A percentile compares a stretch with the other conserved stretches of the same genome.
phyloP scores from a whole-genome alignment of 1,140 invertebrate genomes.

The Drosophila guanche region DNA sequence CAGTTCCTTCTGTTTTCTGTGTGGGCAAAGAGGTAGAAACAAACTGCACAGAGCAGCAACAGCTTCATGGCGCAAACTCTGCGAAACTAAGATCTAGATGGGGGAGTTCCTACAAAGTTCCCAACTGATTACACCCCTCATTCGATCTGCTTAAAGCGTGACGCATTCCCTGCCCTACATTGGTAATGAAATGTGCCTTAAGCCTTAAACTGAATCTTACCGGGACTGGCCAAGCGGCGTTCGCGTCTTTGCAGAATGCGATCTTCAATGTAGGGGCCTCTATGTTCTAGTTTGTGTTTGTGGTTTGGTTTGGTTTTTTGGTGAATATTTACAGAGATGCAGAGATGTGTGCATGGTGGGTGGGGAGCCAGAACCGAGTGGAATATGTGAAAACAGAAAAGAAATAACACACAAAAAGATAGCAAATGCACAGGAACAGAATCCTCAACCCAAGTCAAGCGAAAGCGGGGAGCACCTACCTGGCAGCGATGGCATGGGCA shows the following conservation, averaged over 20 bases:
- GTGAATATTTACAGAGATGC: conserved; percentile 53
- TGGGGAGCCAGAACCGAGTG: conserved; percentile 38
- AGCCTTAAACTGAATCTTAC: conserved; percentile 55
- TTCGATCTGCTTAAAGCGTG: not conserved
- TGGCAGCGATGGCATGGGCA: conserved; percentile 63
- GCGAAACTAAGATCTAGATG: not conserved
- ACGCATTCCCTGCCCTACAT: not conserved
- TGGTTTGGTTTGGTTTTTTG: not conserved
- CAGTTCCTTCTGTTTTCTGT: not conserved
- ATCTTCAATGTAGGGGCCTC: conserved; percentile 80
- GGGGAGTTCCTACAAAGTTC: not conserved
- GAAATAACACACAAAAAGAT: conserved; percentile 39
- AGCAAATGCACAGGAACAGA: conserved; percentile 11
- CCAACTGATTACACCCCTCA: no score
- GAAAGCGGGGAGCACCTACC: conserved; percentile 56
- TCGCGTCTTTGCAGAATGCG: conserved; percentile 81
- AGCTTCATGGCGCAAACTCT: not conserved
- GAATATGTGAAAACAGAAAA: conserved; percentile 43
- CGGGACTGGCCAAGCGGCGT: conserved; percentile 78
- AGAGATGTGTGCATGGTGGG: conserved; percentile 2
- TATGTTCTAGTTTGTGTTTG: conserved; percentile 61
- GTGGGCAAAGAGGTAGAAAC: not conserved
- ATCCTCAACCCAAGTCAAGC: conserved; percentile 4
- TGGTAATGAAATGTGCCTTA: not conserved
- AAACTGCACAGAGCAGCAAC: not conserved